Percentiles rank a stretch among this genome's conserved stretches.
phyloP scores from a whole-genome alignment of 2,113 vertebrate species.

The Leucopsar rothschildi region DNA sequence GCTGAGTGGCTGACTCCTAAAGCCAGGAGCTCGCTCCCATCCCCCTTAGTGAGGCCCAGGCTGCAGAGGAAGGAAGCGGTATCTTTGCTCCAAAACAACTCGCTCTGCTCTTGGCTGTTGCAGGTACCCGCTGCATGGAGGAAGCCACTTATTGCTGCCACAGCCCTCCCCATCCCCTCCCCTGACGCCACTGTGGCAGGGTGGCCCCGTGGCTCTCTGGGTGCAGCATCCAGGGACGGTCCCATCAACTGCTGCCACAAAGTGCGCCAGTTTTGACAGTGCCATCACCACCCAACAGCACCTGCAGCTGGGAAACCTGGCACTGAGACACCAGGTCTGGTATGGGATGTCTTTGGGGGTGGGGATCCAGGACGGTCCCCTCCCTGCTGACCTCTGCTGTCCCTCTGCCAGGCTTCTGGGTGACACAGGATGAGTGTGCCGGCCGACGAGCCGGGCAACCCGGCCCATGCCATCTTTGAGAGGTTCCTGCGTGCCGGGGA shows the following conservation, averaged over 20 bases:
- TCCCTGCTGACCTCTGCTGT: not conserved
- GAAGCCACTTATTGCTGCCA: not conserved
- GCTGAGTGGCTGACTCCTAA: not conserved
- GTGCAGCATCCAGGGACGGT: not conserved
- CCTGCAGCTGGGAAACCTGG: not conserved
- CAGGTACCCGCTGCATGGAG: not conserved
- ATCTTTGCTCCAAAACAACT: not conserved
- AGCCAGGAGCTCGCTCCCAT: not conserved
- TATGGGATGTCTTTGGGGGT: not conserved
- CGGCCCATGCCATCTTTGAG: conserved; percentile 82
- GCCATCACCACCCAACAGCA: not conserved
- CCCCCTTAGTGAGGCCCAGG: accelerated
- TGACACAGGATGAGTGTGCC: conserved; percentile 1
- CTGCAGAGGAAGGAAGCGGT: not conserved
- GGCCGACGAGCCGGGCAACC: conserved; percentile 52
- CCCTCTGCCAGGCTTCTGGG: not conserved
- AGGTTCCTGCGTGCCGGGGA: conserved; percentile 78
- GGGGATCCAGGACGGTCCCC: not conserved
- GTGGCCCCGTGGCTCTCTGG: not conserved
- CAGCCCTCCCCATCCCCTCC: not conserved
- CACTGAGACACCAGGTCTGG: not conserved
- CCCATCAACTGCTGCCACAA: not conserved
- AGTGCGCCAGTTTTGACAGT: accelerated
- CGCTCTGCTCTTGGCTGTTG: not conserved
- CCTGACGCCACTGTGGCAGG: not conserved